Base-by-base conservation (phyloP, 2,113 vertebrate species). In the Albula glossodonta region DNA sequence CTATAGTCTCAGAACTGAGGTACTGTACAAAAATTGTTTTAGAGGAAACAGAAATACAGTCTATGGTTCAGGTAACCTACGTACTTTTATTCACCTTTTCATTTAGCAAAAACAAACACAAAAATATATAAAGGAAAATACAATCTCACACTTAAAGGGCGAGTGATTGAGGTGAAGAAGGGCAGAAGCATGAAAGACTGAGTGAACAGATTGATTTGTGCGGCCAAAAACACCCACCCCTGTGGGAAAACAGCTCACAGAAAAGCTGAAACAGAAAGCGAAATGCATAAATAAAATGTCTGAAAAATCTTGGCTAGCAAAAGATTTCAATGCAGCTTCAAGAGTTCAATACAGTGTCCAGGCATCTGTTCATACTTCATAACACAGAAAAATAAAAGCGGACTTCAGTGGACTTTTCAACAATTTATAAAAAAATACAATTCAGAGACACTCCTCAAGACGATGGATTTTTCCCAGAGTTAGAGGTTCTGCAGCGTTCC, bases 251-350 rank as follows among this genome's bases (percentile, higher is more conserved):
- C 82, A 41, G 31, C 31, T 41, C 31, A 41, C 22, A 70, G n/a
- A 22, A 70, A 31, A 74, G 7, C 17, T 87, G 31, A 90, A 89
- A 90, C 90, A 93, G 93, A 94, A 94, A 92, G 89, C 92, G 91
- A 94, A 86, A 66, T 92, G 94, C 93, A 94, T 93, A 95, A 96
- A 95, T 94, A 94, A 94, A 93, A 90, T 90, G 93, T 22, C 9
- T 15, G 31, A 41, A 91, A 90, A 88, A 89, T 90, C 93, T 95
- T 95, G 95, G 94, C 95, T 94, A 94, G 92, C 91, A 92, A 86
- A 91, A 93, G 12, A 52, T 13, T 74, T 84, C 82, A 92, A 93
- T 92, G 93, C 91, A 91, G n/a, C n/a, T n/a, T n/a, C n/a, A n/a
- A n/a, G n/a, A n/a, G n/a, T n/a, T n/a, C n/a, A n/a, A n/a, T n/a